Conservation (phyloP, 1,140 invertebrate genomes). For the Drosophila asahinai region DNA sequence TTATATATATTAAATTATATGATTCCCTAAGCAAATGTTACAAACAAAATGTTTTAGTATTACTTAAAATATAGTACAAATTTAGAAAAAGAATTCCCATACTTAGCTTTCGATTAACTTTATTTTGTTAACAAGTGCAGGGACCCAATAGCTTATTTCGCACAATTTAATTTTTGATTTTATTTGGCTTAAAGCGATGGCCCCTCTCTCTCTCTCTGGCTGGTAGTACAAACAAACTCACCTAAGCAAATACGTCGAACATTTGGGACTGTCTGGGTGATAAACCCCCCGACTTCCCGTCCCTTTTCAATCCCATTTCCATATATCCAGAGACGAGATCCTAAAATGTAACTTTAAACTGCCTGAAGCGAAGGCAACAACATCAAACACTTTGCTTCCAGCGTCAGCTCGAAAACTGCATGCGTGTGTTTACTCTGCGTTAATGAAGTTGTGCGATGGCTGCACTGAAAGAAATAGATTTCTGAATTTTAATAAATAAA, state of each 20-base stretch:
- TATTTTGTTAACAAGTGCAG: not conserved
- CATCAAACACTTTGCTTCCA: constrained; percentile 79
- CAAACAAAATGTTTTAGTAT: too few species aligned
- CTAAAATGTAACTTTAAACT: constrained; percentile 81
- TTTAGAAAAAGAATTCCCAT: not conserved
- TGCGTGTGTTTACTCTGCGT: constrained; percentile 83
- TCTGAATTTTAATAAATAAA: too few species aligned
- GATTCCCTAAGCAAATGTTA: too few species aligned
- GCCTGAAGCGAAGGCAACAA: constrained; percentile 58
- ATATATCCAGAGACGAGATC: constrained; percentile 20
- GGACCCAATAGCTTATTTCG: constrained; percentile 6
- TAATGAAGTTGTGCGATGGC: constrained; percentile 76
- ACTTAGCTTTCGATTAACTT: not conserved
- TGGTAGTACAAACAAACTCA: constrained; percentile 50
- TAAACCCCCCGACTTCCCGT: not conserved
- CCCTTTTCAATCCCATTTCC: not conserved
- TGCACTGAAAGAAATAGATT: not conserved
- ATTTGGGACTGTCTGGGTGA: constrained; percentile 38
- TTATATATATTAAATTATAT: too few species aligned
- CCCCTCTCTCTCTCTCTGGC: not conserved
- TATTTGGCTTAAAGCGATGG: constrained; percentile 49
- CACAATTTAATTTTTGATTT: constrained; percentile 54
- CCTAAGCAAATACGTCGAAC: constrained; percentile 47
- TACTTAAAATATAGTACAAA: not conserved
- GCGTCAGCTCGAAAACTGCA: constrained; percentile 70